Evolutionary conservation across 2,797 vertebrate species (phyloP), one percentile per base, ranked within the genome.

Genomic region (Aldrovandia affinis): DNA sequence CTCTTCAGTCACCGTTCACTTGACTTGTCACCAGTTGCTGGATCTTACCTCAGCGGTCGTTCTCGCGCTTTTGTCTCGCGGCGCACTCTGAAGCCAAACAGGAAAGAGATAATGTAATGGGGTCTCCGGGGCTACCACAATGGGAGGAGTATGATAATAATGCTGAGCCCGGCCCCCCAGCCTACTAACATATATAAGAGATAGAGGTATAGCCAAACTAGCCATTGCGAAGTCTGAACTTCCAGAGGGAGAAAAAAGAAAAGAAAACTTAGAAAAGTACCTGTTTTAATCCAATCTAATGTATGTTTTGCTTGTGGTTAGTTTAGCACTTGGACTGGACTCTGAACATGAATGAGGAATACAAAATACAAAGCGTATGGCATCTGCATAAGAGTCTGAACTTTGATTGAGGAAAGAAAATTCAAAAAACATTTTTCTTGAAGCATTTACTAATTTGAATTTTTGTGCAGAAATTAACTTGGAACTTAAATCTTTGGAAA

Each of bases 111-210:
- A 90, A 89, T 89, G 84, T 88, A 89, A 89, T 81, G 89, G 91
- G 88, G 90, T 93, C 92, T 91, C 89, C 86, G 84, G 89, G 91
- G 90, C 93, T 93, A 90, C 92, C 91, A 94, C 92, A 92, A 94
- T 95, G 94, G 95, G 96, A 96, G 96, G 96, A 95, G 95, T 94
- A 88, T 92, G 90, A 89, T 92, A 94, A 91, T 91, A 89, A 89
- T 89, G 88, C 89, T 61, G 90, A 91, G 95, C 90, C 95, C 96
- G 90, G 93, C 96, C 96, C 94, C 94, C 93, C 88, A 83, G 83
- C 90, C 90, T 91, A 90, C 90, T 92, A 93, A 93, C 91, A 93
- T 95, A 89, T 91, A 96, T 96, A 97, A 96, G 93, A 92, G 73
- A 86, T 90, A 89, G 90, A 80, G 86, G 88, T 89, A 90, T 83